Conservation (phyloP, 2,113 vertebrate genomes). For the Alouatta palliata region DNA sequence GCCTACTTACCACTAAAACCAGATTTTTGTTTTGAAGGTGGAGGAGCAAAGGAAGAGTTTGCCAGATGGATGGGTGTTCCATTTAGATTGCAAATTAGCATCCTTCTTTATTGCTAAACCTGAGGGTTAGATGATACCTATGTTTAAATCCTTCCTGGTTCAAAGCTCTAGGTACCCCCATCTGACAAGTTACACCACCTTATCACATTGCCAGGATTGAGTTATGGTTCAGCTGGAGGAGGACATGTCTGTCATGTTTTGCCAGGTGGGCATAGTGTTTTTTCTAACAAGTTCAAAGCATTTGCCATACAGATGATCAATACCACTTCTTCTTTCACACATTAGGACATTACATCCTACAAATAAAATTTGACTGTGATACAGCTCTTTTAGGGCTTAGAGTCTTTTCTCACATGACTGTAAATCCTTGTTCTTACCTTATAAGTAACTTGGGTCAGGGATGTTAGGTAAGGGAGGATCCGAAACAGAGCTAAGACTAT, state of each 20-base stretch:
- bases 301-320: not conserved
- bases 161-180: constrained; percentile 8
- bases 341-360: not conserved
- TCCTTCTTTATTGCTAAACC: constrained; percentile 52
- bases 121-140: constrained; percentile 31
- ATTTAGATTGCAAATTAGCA: constrained; percentile 45
- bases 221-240: not conserved
- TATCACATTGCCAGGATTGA: not conserved
- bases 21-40: constrained; percentile 30
- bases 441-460: not conserved
- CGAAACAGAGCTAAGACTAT: not conserved
- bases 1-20: not conserved
- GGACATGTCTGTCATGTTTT: not conserved
- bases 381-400: not conserved
- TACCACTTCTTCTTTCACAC: not conserved
- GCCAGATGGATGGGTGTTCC: constrained; percentile 20
- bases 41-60: constrained; percentile 44
- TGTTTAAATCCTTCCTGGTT: constrained; percentile 51
- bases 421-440: not conserved
- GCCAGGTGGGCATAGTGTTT: not conserved
- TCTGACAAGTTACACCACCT: not conserved
- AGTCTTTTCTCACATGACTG: not conserved
- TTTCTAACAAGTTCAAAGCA: constrained; percentile 13
- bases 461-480: not conserved
- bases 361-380: not conserved